Percentiles rank a stretch among this genome's conserved stretches.
phyloP scores from a whole-genome alignment of 2,888 invertebrate genomes.

The Parthenolecanium corni region DNA sequence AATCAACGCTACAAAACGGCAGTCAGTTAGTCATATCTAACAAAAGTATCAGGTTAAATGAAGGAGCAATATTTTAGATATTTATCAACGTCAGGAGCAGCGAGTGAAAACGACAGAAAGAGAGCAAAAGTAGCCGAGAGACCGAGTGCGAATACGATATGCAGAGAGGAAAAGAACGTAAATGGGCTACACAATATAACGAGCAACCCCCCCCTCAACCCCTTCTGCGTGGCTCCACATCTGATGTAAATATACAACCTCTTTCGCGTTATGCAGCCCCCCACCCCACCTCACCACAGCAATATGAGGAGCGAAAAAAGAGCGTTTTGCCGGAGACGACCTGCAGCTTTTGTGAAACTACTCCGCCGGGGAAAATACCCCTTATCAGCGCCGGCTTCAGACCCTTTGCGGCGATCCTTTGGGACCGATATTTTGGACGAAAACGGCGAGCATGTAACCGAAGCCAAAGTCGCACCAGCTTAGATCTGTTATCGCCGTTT shows the following conservation, averaged over 20 bases:
- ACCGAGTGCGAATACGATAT: too few species aligned
- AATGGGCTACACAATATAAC: slow-evolving; percentile 21
- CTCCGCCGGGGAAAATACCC: slow-evolving; percentile 19
- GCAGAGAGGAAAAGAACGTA: slow-evolving; percentile 2
- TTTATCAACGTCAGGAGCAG: slow-evolving; percentile 25
- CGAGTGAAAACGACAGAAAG: too few species aligned
- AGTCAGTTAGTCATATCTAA: slow-evolving; percentile 23
- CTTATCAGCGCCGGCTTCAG: slow-evolving; percentile 23
- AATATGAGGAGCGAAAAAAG: slow-evolving; percentile 20
- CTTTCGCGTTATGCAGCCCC: too few species aligned
- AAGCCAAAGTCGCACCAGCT: slow-evolving; percentile 24
- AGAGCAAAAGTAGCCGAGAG: too few species aligned
- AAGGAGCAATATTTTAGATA: slow-evolving; percentile 27
- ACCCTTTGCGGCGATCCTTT: slow-evolving; percentile 20
- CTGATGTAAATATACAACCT: slow-evolving; percentile 20
- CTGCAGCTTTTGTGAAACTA: slow-evolving; percentile 10
- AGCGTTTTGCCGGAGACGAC: slow-evolving; percentile 1
- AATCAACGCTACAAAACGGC: slow-evolving; percentile 7
- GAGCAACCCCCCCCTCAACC: not conserved
- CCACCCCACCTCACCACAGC: not conserved
- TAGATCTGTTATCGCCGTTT: slow-evolving; percentile 27
- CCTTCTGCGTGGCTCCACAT: slow-evolving; percentile 2
- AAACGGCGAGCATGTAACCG: slow-evolving; percentile 25
- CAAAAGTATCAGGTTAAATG: slow-evolving; percentile 27
- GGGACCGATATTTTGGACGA: slow-evolving; percentile 4